Evolutionary conservation across 2,888 invertebrate genomes (phyloP).

Genomic region (Tipula lateralis): DNA sequence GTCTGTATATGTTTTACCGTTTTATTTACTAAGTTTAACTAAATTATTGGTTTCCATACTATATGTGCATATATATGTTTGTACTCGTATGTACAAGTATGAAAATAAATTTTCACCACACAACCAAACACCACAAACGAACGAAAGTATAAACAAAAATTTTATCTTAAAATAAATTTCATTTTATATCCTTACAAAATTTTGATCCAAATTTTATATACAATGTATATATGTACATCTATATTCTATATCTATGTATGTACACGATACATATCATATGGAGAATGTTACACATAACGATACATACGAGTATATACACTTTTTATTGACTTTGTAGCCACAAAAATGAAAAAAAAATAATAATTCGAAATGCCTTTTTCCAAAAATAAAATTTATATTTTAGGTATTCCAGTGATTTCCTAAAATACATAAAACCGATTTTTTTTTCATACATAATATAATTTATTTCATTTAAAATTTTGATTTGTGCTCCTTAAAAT

Average conservation of each 20-base stretch:
- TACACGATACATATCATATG: not conserved
- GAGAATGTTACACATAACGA: not conserved
- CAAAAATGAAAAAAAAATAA: not conserved
- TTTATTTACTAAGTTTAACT: not conserved
- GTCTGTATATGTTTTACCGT: not conserved
- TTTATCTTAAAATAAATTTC: not conserved
- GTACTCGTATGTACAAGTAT: not conserved
- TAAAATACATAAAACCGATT: not conserved
- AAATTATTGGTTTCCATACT: not conserved
- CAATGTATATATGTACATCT: not conserved
- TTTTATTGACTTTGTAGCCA: slow-evolving; percentile 9
- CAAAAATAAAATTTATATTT: not conserved
- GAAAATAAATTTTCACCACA: not conserved
- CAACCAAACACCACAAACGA: not conserved
- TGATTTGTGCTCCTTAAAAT: not conserved
- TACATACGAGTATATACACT: not conserved
- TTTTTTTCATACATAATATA: not conserved
- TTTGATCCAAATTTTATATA: not conserved
- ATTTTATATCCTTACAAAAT: not conserved
- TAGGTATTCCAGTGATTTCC: slow-evolving; percentile 19
- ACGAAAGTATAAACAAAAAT: not conserved
- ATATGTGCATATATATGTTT: not conserved
- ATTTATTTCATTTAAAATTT: slow-evolving; percentile 19
- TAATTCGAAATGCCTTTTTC: not conserved
- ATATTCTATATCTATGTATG: not conserved